Base-by-base conservation (phyloP, 2,888 invertebrate species). In the Agapostemon virescens region DNA sequence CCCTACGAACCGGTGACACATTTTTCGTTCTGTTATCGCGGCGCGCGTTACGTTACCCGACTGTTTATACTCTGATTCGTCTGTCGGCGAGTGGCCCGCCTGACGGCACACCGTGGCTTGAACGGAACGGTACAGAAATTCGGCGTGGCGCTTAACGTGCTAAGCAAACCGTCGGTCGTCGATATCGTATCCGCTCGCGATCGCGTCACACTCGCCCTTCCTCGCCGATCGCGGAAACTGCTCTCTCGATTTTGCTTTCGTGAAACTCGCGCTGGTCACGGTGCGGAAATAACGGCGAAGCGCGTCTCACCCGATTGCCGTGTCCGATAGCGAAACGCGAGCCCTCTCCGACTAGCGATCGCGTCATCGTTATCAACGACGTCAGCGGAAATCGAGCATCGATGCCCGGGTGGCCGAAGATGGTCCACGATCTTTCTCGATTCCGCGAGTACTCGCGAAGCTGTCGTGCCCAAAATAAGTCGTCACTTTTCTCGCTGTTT, bases 111-210 rank as follows among this genome's bases (percentile, higher is more conserved):
- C n/a, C n/a, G n/a, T n/a, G n/a, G n/a, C n/a, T n/a, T n/a, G n/a
- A n/a, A n/a, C n/a, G n/a, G n/a, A n/a, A n/a, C n/a, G n/a, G n/a
- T n/a, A n/a, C n/a, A n/a, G n/a, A n/a, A n/a, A n/a, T n/a, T n/a
- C n/a, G n/a, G n/a, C n/a, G n/a, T n/a, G n/a, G n/a, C n/a, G n/a
- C n/a, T n/a, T n/a, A n/a, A n/a, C n/a, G n/a, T n/a, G n/a, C n/a
- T n/a, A n/a, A n/a, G n/a, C n/a, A n/a, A n/a, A n/a, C n/a, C n/a
- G 89, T 88, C 78, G 80, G 45, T 75, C 75, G 58, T 70, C 74
- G 84, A 83, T 86, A 86, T 84, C 85, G 81, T 79, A n/a, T 74
- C 85, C 58, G 58, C 58, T 26, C 26, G 9, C 2, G 55, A 26
- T 55, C 55, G 55, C 55, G 55, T 80, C 45, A 42, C 74, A 64